These are phyloP conservation scores for Anolis apletophallus DNA, from an alignment of 2,797 vertebrate species.

Conservation along the genomic window DNA sequence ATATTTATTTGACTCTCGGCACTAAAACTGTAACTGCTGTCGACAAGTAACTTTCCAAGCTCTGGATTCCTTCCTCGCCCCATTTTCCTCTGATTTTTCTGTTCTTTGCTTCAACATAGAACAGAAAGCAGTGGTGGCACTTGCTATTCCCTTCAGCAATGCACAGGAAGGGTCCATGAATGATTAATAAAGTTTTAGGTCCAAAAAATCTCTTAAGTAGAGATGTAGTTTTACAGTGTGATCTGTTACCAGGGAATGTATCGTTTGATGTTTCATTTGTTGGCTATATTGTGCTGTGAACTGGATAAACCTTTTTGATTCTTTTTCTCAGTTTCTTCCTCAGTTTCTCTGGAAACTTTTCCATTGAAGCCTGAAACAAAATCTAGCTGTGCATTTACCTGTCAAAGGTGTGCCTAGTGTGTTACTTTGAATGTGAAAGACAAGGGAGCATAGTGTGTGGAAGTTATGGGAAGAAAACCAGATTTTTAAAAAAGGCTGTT, in stretches of 20 bases:
- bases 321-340: background rate
- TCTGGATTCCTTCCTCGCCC: background rate
- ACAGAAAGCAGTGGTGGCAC: conserved; percentile 12
- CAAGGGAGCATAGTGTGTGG: background rate
- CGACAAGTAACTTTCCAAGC: background rate
- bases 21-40: background rate
- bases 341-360: conserved; percentile 38
- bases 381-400: conserved; percentile 38
- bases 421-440: conserved; percentile 36
- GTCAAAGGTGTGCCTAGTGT: conserved; percentile 13
- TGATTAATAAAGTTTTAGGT: conserved; percentile 67
- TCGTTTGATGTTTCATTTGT: conserved; percentile 55
- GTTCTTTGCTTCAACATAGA: conserved; percentile 53
- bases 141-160: conserved; percentile 57
- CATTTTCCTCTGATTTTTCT: conserved; percentile 32
- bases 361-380: conserved; percentile 31
- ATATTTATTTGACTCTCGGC: background rate
- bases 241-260: conserved; percentile 58
- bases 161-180: conserved; percentile 56
- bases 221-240: conserved; percentile 44
- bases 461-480: conserved; percentile 8
- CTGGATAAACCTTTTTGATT: conserved; percentile 57
- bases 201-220: conserved; percentile 60
- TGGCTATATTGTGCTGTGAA: conserved; percentile 55
- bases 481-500: conserved; percentile 37